Evolutionary conservation across 2,888 invertebrate species (phyloP), one percentile per base, ranked within the genome.

Genomic region (Polymixis lichenea): DNA sequence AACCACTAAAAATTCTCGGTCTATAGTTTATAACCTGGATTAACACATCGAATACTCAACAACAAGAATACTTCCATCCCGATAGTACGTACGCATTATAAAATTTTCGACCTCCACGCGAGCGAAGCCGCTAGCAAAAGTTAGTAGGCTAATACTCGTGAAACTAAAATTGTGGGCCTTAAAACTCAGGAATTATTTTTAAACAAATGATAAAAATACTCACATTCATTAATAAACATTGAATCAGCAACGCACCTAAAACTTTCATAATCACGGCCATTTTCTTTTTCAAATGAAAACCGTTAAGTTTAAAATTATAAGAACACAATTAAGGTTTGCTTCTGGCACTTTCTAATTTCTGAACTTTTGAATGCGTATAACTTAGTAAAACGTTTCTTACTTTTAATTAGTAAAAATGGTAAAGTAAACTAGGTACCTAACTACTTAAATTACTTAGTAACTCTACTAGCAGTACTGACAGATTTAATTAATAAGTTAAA

Each of bases 201-300:
- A n/a, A n/a, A n/a, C n/a, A n/a, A 38, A 15, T 1, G 4, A n/a
- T 64, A 55, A 28, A 60, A 13, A 69, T 72, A 87, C 86, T 87
- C 62, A 87, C 86, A 60, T 9, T 67, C 1, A 84, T 61, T 56
- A 80, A 32, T 9, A 84, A 64, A 13, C 32, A 55, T 49, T 80
- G 78, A 2, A 86, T 38, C 38, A 82, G 5, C 4, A 76, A 43
- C 13, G 75, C 53, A 62, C 68, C 78, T 53, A 43, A 38, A 0
- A 75, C 1, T 1, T 75, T 77, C 67, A 61, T 38, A 1, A 66
- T 11, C 1, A 2, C 4, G 1, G 61, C 55, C 82, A 82, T 86
- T 49, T 70, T 73, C 0, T 0, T 70, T 15, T 17, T 28, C 1
- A 15, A n/a, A 1, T 66, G 13, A 1, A 28, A 55, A 22, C 19